These are phyloP conservation scores for Aphaenogaster ashmeadi DNA, from an alignment of 1,140 invertebrate species.

Conservation along the genomic window DNA sequence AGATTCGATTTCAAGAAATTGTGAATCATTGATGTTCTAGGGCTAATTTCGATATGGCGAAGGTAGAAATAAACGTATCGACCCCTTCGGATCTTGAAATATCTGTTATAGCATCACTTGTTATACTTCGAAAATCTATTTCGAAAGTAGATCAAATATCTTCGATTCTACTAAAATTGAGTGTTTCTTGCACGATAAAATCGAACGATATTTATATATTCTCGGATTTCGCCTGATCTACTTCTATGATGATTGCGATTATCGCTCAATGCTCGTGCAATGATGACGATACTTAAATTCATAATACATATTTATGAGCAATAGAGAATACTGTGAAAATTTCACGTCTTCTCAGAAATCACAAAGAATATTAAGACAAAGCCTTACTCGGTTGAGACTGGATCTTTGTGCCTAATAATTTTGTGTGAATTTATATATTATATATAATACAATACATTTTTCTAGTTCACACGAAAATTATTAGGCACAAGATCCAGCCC, in stretches of 20 bases:
- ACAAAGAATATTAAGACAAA: no score
- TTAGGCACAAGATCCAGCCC: no score
- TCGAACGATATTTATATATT: background rate
- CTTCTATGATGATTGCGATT: background rate
- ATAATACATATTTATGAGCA: background rate
- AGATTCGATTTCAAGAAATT: slow-evolving; percentile 11
- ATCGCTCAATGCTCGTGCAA: slow-evolving; percentile 14
- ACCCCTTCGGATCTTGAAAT: background rate
- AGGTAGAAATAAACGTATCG: background rate
- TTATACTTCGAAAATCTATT: background rate
- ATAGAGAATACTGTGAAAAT: background rate
- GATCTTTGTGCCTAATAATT: no score
- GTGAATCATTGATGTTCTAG: background rate
- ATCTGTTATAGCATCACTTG: background rate
- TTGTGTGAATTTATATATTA: no score
- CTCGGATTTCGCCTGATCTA: background rate
- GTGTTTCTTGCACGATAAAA: background rate
- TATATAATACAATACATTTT: no score
- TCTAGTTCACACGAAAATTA: no score
- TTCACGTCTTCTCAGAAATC: background rate
- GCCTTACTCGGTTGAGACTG: no score
- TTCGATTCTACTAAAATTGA: background rate
- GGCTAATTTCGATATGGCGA: background rate
- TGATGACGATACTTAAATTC: slow-evolving; percentile 10
- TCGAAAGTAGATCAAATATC: no score